Evolutionary conservation across 2,113 vertebrate species (phyloP).

Genomic region (Steatornis caripensis): DNA sequence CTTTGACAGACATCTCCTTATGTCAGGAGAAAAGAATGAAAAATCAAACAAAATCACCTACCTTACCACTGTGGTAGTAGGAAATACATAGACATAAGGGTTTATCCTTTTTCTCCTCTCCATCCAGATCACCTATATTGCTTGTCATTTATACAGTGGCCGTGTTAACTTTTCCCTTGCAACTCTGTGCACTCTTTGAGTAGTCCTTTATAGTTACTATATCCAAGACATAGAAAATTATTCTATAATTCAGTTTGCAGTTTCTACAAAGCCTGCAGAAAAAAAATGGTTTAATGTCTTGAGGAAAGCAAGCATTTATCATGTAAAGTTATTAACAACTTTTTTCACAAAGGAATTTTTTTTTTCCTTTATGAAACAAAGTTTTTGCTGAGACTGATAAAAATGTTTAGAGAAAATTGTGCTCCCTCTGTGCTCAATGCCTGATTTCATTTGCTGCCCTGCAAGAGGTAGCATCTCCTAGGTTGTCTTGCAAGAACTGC

Average conservation of each 20-base stretch:
- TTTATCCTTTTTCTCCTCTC: background rate
- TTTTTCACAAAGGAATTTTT: constrained; percentile 45
- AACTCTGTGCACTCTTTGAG: background rate
- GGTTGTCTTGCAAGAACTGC: constrained; percentile 73
- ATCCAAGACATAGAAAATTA: constrained; percentile 77
- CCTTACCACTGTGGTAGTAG: background rate
- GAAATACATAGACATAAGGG: background rate
- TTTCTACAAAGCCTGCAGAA: constrained; percentile 77
- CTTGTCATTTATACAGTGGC: background rate
- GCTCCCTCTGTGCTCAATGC: constrained; percentile 70
- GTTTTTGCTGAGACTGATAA: constrained; percentile 79
- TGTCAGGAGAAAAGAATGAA: background rate
- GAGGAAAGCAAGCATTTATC: constrained; percentile 73
- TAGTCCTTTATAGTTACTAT: constrained; percentile 65
- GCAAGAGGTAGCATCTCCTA: constrained; percentile 70
- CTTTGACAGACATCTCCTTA: background rate
- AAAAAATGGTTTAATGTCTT: constrained; percentile 71
- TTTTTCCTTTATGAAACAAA: constrained; percentile 68
- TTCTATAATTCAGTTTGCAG: constrained; percentile 77
- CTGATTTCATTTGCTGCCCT: constrained; percentile 78
- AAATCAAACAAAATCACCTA: background rate
- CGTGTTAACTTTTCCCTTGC: background rate
- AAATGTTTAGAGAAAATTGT: constrained; percentile 63
- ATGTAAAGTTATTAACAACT: constrained; percentile 72
- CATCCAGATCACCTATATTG: background rate